phyloP scores from a whole-genome alignment of 1,140 invertebrate genomes.

The Hirudo medicinalis region DNA sequence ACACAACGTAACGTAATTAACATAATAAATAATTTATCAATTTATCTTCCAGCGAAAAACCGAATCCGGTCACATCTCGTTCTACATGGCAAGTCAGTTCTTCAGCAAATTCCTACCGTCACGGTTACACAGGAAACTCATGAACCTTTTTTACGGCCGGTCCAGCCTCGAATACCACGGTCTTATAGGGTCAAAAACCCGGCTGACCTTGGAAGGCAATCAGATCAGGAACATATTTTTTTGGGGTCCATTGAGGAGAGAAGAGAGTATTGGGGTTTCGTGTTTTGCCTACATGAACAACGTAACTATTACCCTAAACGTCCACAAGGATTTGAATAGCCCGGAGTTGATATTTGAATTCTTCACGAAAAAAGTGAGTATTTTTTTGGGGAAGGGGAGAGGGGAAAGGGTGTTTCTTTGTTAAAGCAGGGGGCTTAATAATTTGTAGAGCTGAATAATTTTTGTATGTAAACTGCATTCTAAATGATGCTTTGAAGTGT shows the following conservation, averaged over 20 bases:
- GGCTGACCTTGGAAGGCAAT: background rate
- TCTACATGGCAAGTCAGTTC: background rate
- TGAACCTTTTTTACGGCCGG: background rate
- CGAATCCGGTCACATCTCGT: background rate
- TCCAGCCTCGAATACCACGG: background rate
- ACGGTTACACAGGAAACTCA: background rate
- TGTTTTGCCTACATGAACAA: background rate
- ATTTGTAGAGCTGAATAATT: too few relatives aligned
- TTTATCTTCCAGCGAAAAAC: background rate
- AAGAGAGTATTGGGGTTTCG: background rate
- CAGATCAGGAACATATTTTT: conserved; percentile 1
- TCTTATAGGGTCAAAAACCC: background rate
- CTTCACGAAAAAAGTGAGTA: background rate
- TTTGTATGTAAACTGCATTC: too few relatives aligned
- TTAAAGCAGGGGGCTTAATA: too few relatives aligned
- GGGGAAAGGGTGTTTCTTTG: too few relatives aligned
- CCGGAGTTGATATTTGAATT: conserved; percentile 5
- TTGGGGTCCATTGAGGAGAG: background rate
- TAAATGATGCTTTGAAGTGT: too few relatives aligned
- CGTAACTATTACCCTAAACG: background rate
- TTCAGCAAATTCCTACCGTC: background rate
- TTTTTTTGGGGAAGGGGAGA: too few relatives aligned
- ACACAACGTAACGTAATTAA: background rate
- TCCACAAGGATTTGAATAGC: background rate
- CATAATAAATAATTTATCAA: background rate